Evolutionary conservation across 2,888 invertebrate species (phyloP).

Genomic region (Leptopilina myrica): DNA sequence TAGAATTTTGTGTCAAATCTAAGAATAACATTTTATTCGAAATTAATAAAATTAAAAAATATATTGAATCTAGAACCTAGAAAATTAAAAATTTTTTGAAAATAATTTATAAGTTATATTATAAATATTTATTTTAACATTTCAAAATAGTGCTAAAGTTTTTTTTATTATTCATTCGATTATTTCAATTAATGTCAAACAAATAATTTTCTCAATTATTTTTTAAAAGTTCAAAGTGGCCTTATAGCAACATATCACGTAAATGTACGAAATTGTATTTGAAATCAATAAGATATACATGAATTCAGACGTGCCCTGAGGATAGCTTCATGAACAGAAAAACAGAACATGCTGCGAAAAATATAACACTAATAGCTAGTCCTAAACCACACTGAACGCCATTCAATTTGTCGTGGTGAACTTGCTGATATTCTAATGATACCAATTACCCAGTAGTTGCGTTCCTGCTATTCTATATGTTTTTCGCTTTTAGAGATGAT

Average conservation of each 20-base stretch:
- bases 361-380: neutral
- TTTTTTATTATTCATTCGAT: too few relatives aligned
- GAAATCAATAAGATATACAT: neutral
- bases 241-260: slow-evolving; percentile 13
- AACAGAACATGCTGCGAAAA: neutral
- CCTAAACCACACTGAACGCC: neutral
- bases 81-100: too few relatives aligned
- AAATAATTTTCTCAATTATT: slow-evolving; percentile 2
- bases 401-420: neutral
- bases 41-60: too few relatives aligned
- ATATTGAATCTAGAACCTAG: too few relatives aligned
- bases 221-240: slow-evolving; percentile 11
- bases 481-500: neutral
- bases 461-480: neutral
- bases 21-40: too few relatives aligned
- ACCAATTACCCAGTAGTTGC: neutral
- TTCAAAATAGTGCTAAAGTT: too few relatives aligned
- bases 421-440: slow-evolving; percentile 21
- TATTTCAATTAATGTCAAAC: too few relatives aligned
- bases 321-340: slow-evolving; percentile 1
- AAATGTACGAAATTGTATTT: neutral
- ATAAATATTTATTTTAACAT: too few relatives aligned
- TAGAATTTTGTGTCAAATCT: too few relatives aligned
- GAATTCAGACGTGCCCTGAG: neutral
- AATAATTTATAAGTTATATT: too few relatives aligned